These are phyloP conservation scores for Vimba vimba DNA, from an alignment of 2,113 vertebrate species.

Conservation along the genomic window DNA sequence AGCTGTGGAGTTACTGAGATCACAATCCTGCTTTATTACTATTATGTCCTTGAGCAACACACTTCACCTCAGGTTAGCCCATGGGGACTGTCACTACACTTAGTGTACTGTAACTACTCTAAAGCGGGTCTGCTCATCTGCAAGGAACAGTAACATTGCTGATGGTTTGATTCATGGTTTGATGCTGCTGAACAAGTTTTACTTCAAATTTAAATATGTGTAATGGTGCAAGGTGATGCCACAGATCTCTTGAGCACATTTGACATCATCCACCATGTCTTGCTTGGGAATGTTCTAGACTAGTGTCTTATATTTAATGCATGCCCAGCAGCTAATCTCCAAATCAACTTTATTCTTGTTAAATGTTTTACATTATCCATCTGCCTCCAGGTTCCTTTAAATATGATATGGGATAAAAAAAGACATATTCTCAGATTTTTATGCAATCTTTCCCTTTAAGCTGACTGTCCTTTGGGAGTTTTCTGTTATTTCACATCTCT, in stretches of 20 bases:
- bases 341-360: not conserved
- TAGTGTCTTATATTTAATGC: not conserved
- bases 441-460: not conserved
- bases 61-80: not conserved
- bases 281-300: constrained; percentile 10
- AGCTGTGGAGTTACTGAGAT: not conserved
- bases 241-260: constrained; percentile 10
- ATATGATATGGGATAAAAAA: not conserved
- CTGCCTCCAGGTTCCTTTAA: not conserved
- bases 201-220: not conserved
- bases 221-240: not conserved
- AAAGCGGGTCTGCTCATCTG: not conserved
- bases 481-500: constrained; percentile 5
- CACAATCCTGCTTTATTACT: not conserved
- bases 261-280: not conserved
- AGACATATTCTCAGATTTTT: not conserved
- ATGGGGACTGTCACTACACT: not conserved
- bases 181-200: not conserved
- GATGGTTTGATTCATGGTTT: not conserved
- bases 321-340: not conserved
- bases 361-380: not conserved
- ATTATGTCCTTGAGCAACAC: not conserved
- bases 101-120: not conserved
- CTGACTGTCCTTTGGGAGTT: not conserved
- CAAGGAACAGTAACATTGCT: not conserved